Conservation (phyloP, 1,140 invertebrate genomes). For the Pogonomyrmex barbatus region DNA sequence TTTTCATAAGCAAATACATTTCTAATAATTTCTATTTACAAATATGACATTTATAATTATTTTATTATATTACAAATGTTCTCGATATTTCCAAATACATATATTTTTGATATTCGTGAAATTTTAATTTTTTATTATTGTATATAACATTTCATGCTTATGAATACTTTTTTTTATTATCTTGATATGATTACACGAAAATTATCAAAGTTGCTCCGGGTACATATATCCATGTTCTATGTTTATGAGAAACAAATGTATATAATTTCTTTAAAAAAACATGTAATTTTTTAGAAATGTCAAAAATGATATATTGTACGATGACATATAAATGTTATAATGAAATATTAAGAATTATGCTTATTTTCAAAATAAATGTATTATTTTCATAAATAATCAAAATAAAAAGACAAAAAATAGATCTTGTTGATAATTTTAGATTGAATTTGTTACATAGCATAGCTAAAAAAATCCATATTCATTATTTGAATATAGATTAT, state of each 20-base stretch:
- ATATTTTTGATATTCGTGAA: background rate
- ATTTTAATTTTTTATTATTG: conserved; percentile 14
- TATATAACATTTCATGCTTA: background rate
- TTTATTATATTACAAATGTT: background rate
- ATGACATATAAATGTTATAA: background rate
- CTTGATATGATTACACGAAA: background rate
- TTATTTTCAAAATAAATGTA: conserved; percentile 41
- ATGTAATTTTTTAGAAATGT: conserved; percentile 6
- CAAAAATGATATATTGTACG: background rate
- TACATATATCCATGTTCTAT: conserved; percentile 74
- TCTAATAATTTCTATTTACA: background rate
- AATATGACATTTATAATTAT: background rate
- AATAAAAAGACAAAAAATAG: background rate
- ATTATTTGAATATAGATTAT: conserved; percentile 9
- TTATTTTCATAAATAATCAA: conserved; percentile 3
- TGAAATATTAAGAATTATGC: background rate
- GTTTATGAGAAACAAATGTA: background rate
- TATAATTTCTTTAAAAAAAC: background rate
- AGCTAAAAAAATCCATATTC: background rate
- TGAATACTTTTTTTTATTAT: background rate
- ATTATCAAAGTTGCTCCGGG: conserved; percentile 74
- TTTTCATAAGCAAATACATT: conserved; percentile 25
- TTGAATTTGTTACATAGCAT: background rate
- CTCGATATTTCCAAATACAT: background rate
- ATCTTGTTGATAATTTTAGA: background rate